Conservation (phyloP, 2,797 vertebrate genomes). For the Sebastes taczanowskii region DNA sequence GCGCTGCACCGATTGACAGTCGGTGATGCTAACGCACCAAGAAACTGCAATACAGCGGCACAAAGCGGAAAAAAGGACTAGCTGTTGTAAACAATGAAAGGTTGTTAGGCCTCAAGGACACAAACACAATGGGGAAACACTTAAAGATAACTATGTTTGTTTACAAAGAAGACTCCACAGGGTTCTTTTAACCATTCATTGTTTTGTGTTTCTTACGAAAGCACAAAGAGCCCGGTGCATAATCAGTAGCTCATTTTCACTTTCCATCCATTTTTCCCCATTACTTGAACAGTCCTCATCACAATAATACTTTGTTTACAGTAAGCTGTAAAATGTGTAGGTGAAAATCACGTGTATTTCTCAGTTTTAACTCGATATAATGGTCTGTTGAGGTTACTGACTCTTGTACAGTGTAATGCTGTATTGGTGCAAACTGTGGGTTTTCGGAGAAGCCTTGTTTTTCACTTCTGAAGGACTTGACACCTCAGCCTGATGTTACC, state of each 20-base stretch:
- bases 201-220: neutral
- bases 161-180: neutral
- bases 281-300: neutral
- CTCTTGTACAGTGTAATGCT: neutral
- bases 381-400: neutral
- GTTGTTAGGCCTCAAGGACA: neutral
- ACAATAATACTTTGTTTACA: neutral
- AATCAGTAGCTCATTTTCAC: neutral
- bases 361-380: accelerated
- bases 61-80: neutral
- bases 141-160: slow-evolving; percentile 9
- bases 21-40: neutral
- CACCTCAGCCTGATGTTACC: neutral
- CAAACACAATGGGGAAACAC: neutral
- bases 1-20: neutral
- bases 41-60: neutral
- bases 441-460: neutral
- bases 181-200: neutral
- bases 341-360: neutral
- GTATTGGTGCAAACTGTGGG: neutral
- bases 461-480: neutral
- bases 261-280: neutral
- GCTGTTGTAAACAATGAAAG: neutral
- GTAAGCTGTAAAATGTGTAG: neutral
- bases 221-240: neutral